Evolutionary conservation across 2,113 vertebrate genomes (phyloP).

Genomic region (Petroica traversi): DNA sequence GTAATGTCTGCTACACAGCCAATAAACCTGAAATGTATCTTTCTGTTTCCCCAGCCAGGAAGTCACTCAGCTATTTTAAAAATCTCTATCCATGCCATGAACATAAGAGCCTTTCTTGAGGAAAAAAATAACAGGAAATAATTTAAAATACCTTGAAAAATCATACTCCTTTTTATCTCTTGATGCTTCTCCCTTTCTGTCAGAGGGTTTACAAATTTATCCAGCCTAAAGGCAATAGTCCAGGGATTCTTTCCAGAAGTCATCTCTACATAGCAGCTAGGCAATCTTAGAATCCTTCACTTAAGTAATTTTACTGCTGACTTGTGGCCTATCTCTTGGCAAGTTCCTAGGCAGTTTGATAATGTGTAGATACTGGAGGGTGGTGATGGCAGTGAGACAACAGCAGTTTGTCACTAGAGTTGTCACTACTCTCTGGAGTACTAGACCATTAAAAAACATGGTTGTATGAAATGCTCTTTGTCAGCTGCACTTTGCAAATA

Average conservation of each 20-base stretch:
- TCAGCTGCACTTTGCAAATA: neutral
- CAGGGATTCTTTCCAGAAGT: neutral
- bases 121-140: neutral
- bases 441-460: neutral
- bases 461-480: neutral
- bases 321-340: neutral
- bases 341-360: neutral
- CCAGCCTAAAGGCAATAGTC: neutral
- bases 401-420: neutral
- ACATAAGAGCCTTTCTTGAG: neutral
- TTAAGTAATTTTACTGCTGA: neutral
- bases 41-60: conserved; percentile 18
- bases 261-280: neutral
- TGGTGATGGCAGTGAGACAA: neutral
- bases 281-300: neutral
- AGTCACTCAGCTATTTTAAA: conserved; percentile 27
- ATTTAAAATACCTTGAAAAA: neutral
- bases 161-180: neutral
- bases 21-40: conserved; percentile 17
- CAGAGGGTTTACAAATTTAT: neutral
- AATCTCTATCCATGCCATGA: neutral
- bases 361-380: neutral
- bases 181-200: neutral
- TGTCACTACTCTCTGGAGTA: neutral
- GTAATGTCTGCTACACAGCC: neutral